These are phyloP conservation scores for Tachuris rubrigastra DNA, from an alignment of 2,113 vertebrate genomes.

Conservation along the genomic window DNA sequence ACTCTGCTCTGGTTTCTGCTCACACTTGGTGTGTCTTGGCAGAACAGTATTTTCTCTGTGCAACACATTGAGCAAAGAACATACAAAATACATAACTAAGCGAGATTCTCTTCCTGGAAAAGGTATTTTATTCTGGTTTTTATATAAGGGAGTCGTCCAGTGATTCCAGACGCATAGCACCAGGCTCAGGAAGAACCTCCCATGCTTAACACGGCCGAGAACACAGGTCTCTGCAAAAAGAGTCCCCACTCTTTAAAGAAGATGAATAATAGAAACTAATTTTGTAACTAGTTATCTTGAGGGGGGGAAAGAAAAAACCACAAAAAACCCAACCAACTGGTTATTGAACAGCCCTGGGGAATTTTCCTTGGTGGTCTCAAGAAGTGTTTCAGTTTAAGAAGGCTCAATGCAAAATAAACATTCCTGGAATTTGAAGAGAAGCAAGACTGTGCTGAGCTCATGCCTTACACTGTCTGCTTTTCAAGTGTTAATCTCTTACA, in stretches of 20 bases:
- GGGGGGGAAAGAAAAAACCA: no score
- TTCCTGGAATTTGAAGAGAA: not conserved
- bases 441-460: not conserved
- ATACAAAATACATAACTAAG: not conserved
- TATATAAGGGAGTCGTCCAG: not conserved
- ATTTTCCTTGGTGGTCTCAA: not conserved
- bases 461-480: not conserved
- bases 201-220: fast-evolving
- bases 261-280: not conserved
- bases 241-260: not conserved
- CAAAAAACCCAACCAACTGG: not conserved
- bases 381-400: not conserved
- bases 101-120: not conserved
- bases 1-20: not conserved
- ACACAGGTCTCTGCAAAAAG: not conserved
- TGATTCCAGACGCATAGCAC: not conserved
- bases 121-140: not conserved
- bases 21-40: not conserved
- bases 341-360: not conserved
- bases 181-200: not conserved
- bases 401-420: not conserved
- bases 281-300: not conserved
- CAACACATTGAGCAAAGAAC: not conserved
- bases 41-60: not conserved
- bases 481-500: not conserved